These are phyloP conservation scores for Clytia hemisphaerica DNA, from an alignment of 30 jellyfish, hydroid and myxozoan genomes.

Conservation along the genomic window DNA sequence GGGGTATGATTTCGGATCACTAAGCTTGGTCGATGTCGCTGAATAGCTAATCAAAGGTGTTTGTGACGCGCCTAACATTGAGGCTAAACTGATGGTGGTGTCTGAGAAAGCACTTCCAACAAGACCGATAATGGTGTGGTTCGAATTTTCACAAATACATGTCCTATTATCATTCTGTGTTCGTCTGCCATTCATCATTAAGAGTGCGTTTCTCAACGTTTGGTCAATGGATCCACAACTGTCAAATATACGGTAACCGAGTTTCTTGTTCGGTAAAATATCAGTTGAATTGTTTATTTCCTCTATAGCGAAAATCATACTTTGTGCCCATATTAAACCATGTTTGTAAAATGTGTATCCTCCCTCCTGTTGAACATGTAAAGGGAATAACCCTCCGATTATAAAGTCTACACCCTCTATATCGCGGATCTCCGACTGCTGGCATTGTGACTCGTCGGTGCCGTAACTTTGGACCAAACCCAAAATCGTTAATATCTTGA, in stretches of 20 bases:
- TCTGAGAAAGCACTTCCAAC: conserved; percentile 96
- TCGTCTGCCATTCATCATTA: too few relatives aligned
- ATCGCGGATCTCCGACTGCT: background rate
- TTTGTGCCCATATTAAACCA: conserved; percentile 60
- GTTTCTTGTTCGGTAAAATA: conserved; percentile 20
- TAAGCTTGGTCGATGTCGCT: conserved; percentile 71
- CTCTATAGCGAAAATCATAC: conserved; percentile 51
- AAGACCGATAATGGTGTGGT: conserved; percentile 44
- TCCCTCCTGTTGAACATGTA: too few relatives aligned
- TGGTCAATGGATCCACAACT: too few relatives aligned
- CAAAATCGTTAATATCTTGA: too few relatives aligned
- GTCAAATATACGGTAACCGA: conserved; percentile 57
- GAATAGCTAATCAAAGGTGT: conserved; percentile 92
- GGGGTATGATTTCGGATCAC: conserved; percentile 50
- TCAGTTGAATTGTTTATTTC: conserved; percentile 34
- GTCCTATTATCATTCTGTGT: conserved; percentile 19
- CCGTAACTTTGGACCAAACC: too few relatives aligned
- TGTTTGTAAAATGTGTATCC: conserved; percentile 39
- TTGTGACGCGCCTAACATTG: conserved; percentile 65
- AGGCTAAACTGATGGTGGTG: conserved; percentile 67
- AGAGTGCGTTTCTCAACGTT: too few relatives aligned
- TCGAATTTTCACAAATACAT: conserved; percentile 63
- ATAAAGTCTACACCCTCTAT: conserved; percentile 39
- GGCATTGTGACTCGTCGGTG: too few relatives aligned
- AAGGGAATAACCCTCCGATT: conserved; percentile 85